Evolutionary conservation across 2,888 invertebrate genomes (phyloP), one percentile per base, ranked within the genome.

Genomic region (Notodonta dromedarius): DNA sequence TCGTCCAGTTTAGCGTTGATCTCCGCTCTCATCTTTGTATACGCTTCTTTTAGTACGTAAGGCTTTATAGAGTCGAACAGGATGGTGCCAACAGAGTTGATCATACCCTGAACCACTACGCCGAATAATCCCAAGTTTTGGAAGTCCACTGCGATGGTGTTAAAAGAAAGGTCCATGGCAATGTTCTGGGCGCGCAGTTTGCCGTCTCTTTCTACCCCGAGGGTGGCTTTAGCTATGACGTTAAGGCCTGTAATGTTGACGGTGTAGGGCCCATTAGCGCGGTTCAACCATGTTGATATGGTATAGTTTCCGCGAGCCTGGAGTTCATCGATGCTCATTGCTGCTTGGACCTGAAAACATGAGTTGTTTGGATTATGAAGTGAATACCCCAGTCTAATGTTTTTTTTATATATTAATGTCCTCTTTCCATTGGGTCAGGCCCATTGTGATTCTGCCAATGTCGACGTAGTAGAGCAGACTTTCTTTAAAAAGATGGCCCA

Each of bases 41-140:
- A 97, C 0, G 97, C 96, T 87, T 97, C 96, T 69, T 95, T 95
- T 35, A 98, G 89, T 69, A 98, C 95, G 71, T 96, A 96, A 0
- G 98, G 98, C 82, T 98, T 98, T 77, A 98, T 96, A 11, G 97
- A 96, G 82, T 98, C 97, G 76, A 98, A 98, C 11, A 98, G 94
- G 67, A 97, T 95, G 13, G 95, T 95, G 0, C 98, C 97, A 0
- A 98, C 95, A 0, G 97, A 96, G 85, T 98, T 98, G 54, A 98
- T 95, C 56, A 97, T 94, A 0, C 96, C 95, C 84, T 96, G 96
- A 67, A 95, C 94, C 68, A 95, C 88, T 52, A 94, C 94, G 0
- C 96, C 97, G 65, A 97, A 92, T 71, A 97, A 95, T 6, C 97
- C 97, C 0, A 98, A 94, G 80, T 97, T 97, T 85, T 97, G 95